Conservation (phyloP, 2,113 vertebrate species). For the Zosterops hypoxanthus region DNA sequence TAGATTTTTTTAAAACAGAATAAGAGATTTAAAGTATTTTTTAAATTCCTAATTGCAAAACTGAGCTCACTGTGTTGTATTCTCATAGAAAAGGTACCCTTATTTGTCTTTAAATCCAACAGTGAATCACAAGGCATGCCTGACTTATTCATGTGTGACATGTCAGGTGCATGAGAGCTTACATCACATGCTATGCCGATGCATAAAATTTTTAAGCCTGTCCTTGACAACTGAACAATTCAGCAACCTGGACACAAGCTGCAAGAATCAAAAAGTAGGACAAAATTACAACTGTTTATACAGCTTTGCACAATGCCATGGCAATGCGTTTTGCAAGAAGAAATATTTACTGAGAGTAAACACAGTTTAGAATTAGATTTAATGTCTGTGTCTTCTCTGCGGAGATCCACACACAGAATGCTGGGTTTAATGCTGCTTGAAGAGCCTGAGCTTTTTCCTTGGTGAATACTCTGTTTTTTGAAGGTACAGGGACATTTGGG, state of each 20-base stretch:
- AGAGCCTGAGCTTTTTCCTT: not conserved
- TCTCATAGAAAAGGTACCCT: not conserved
- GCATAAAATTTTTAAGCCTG: conserved; percentile 68
- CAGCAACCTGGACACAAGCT: conserved; percentile 38
- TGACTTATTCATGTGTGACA: conserved; percentile 33
- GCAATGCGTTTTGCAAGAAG: conserved; percentile 28
- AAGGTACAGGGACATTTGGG: not conserved
- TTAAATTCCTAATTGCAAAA: not conserved
- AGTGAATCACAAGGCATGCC: conserved; percentile 28
- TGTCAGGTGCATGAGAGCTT: conserved; percentile 64
- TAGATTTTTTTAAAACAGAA: not conserved
- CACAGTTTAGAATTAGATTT: conserved; percentile 37
- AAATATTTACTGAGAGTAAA: conserved; percentile 52
- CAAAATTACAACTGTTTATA: conserved; percentile 53
- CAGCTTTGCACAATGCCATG: conserved; percentile 27
- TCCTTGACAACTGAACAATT: conserved; percentile 62
- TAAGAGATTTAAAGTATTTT: not conserved
- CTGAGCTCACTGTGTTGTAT: not conserved
- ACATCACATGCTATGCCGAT: conserved; percentile 31
- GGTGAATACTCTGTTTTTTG: not conserved
- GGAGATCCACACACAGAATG: not conserved
- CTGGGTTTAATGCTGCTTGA: not conserved
- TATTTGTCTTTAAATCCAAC: conserved; percentile 31
- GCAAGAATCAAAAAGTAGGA: conserved; percentile 60
- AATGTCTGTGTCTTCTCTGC: conserved; percentile 17